Evolutionary conservation across 1,140 invertebrate genomes (phyloP), one percentile per base, ranked within the genome.

Genomic region (Rhysida immarginata): DNA sequence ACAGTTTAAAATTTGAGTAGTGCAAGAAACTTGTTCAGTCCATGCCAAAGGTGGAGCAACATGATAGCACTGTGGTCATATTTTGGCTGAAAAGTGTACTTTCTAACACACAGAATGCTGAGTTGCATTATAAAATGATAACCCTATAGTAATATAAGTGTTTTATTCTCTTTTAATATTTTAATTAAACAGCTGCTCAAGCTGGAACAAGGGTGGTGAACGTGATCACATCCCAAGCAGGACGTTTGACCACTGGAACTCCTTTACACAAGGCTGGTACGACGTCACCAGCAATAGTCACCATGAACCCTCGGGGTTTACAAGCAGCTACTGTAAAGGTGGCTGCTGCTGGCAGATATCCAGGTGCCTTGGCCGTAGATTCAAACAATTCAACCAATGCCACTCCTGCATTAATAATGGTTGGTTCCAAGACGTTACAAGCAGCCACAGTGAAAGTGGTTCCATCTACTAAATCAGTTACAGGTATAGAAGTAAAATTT

Each of bases 351-450:
- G 44, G 44, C 20, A 46, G 44, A 20, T 46, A 46, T 46, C 16
- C 44, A 13, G 44, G 44, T 11, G 8, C 44, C 5, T 5, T 20
- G 5, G 44, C 16, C 8, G 44, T 5, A 5, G 5, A 5, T 20
- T 11, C 44, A 16, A 11, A 8, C 8, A 5, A 5, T 18, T 11
- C 61, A 16, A 60, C 65, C 16, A 69, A 65, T 21, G 16, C 35
- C 2, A 24, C 26, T 18, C 51, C 51, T 42, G 21, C 53, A 58
- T 63, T 69, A 8, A 65, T 69, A 13, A 69, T 67, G 13, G 69
- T 71, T 3, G 69, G 68, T 57, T 67, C 69, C n/a, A 71, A 69
- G 60, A 68, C 67, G 1, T 57, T 69, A 29, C 69, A 71, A 52
- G 60, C 69, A 2, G 66, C 67, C 13, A 66, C 67, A 14, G 68